A percentile compares a stretch with the other conserved stretches of the same genome.
Conservation (phyloP, 1,140 invertebrate genomes). For the Calosoma granatense region DNA sequence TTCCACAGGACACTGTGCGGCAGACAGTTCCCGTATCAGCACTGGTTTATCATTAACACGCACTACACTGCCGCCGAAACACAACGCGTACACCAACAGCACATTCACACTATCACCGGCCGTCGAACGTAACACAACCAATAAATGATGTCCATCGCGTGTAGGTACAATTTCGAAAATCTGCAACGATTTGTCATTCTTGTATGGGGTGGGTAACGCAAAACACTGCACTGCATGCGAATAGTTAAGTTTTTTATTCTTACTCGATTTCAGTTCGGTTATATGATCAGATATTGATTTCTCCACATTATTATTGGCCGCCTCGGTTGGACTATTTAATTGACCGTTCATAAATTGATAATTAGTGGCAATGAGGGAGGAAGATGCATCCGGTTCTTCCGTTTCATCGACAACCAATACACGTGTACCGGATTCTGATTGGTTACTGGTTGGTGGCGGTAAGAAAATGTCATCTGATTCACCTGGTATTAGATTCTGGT, state of each 20-base stretch:
- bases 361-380: slow-evolving; percentile 16
- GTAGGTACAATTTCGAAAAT: slow-evolving; percentile 51
- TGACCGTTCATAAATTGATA: slow-evolving; percentile 23
- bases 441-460: slow-evolving; percentile 19
- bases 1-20: slow-evolving; percentile 53
- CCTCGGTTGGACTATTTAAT: slow-evolving; percentile 15
- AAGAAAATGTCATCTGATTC: slow-evolving; percentile 31
- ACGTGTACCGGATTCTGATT: slow-evolving; percentile 23
- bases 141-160: slow-evolving; percentile 51
- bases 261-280: slow-evolving; percentile 23
- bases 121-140: slow-evolving; percentile 45
- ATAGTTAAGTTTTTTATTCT: slow-evolving; percentile 29
- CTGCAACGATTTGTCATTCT: slow-evolving; percentile 36
- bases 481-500: slow-evolving; percentile 31
- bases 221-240: slow-evolving; percentile 41
- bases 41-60: slow-evolving; percentile 50
- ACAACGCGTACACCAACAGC: slow-evolving; percentile 47
- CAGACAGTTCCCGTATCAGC: slow-evolving; percentile 47
- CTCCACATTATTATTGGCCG: slow-evolving; percentile 12
- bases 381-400: slow-evolving; percentile 21
- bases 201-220: slow-evolving; percentile 37
- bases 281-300: slow-evolving; percentile 33
- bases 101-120: slow-evolving; percentile 26
- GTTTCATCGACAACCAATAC: slow-evolving; percentile 23
- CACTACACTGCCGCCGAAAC: slow-evolving; percentile 41